Base-by-base conservation (phyloP, 1,140 invertebrate species). In the Lasaia peninsularis region DNA sequence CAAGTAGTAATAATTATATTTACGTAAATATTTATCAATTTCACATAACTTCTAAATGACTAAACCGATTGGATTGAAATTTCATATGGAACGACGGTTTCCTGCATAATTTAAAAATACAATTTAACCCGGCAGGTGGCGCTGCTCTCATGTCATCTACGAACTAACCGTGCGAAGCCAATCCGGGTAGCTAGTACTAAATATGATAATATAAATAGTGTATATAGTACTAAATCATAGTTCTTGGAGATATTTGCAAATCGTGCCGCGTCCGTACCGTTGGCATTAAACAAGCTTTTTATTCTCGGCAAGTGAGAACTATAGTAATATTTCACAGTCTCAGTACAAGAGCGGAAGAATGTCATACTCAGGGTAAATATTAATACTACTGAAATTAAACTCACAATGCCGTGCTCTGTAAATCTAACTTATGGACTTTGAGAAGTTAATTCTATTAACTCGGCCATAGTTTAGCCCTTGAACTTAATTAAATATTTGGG, bases 371-470 rank as follows among this genome's bases (percentile, higher is more conserved):
- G 40, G 20, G 40, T 48, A 48, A 48, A 48, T 48, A 48, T 21
- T 48, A 21, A 48, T 48, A 48, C 40, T 48, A 48, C 40, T 20
- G 40, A 48, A 48, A 48, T 48, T 48, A 48, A 48, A 48, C 40
- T 48, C 40, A 21, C 18, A 21, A 20, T 48, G 40, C 18, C 40
- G 40, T 48, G 18, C 18, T 48, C 44, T 20, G 44, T 48, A 48
- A 48, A 48, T 48, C 44, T 48, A 48, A 48, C 44, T 48, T 48
- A 48, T 48, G 44, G 44, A 48, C 20, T 48, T 48, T 16, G 44
- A 48, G 24, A 20, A 48, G 20, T 48, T 21, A 48, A 48, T 48
- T 48, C 20, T 24, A 11, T 48, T 48, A 48, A 48, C 37, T 44
- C 21, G 11, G 44, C 4, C 44, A 18, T 48, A 21, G 44, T 12